A percentile compares a stretch with the other conserved stretches of the same genome.
phyloP scores from a whole-genome alignment of 2,888 invertebrate species.

The Macaria liturata region DNA sequence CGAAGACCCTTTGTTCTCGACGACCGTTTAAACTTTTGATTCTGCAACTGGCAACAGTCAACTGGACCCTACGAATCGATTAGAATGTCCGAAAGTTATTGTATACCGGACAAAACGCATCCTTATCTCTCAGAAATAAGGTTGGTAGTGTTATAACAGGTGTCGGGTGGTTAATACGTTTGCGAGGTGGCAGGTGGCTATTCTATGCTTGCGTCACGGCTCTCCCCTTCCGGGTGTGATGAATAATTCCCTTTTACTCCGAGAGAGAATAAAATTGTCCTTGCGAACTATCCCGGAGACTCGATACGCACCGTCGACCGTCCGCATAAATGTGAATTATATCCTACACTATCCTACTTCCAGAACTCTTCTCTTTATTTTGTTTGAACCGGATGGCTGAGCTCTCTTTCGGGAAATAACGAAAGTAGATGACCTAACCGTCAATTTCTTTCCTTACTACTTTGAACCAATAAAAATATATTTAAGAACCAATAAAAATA shows the following conservation, averaged over 20 bases:
- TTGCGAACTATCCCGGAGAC: slow-evolving; percentile 77
- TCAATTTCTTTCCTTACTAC: too few species aligned
- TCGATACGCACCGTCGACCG: slow-evolving; percentile 76
- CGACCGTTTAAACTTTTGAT: slow-evolving; percentile 83
- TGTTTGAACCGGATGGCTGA: slow-evolving; percentile 72
- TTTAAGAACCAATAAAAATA: too few species aligned
- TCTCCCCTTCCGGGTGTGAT: slow-evolving; percentile 84
- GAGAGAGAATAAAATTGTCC: slow-evolving; percentile 73
- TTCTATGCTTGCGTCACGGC: slow-evolving; percentile 81
- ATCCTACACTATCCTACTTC: slow-evolving; percentile 76
- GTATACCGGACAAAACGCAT: slow-evolving; percentile 33
- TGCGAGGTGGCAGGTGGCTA: slow-evolving; percentile 62
- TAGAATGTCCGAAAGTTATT: slow-evolving; percentile 47
- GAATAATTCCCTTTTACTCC: slow-evolving; percentile 82
- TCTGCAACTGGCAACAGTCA: slow-evolving; percentile 81
- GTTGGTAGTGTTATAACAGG: slow-evolving; percentile 28
- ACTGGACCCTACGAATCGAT: slow-evolving; percentile 76
- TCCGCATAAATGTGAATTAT: slow-evolving; percentile 81
- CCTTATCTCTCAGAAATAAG: slow-evolving; percentile 36
- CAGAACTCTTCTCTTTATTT: slow-evolving; percentile 75
- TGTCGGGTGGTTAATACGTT: slow-evolving; percentile 48
- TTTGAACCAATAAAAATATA: too few species aligned
- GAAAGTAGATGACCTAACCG: too few species aligned
- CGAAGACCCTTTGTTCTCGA: slow-evolving; percentile 78
- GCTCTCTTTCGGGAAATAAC: slow-evolving; percentile 54